Evolutionary conservation across 2,888 invertebrate genomes (phyloP).

Genomic region (Hipparchia sbordonii): DNA sequence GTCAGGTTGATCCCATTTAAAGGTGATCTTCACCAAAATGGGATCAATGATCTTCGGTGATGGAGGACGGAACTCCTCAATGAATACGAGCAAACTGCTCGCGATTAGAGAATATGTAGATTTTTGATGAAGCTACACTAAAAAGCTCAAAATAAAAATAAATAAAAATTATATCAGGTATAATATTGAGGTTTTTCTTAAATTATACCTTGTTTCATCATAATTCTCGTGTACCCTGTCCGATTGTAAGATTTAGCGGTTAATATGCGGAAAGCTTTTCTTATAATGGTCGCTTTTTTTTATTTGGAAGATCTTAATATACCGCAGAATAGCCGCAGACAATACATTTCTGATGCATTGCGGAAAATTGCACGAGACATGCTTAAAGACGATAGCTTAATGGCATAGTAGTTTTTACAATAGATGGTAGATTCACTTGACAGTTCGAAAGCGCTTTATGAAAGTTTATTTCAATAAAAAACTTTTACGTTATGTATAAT

Average conservation of each 20-base stretch:
- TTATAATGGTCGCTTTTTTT: neutral
- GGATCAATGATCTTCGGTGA: no score
- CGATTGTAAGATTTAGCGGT: neutral
- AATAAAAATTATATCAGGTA: no score
- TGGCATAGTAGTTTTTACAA: neutral
- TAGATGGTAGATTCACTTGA: neutral
- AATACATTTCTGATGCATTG: constrained; percentile 3
- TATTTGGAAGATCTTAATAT: neutral
- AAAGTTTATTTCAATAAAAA: neutral
- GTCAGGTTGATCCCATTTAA: no score
- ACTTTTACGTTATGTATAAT: neutral
- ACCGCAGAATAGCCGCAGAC: neutral
- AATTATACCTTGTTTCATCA: neutral
- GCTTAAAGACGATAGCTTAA: neutral
- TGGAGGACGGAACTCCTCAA: no score
- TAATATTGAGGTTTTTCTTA: no score
- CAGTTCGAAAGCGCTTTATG: no score
- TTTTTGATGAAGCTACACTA: no score
- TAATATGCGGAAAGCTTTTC: no score
- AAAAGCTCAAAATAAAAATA: no score
- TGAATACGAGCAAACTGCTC: no score
- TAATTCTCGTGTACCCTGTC: neutral
- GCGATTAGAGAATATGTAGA: no score
- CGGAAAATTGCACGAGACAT: neutral
- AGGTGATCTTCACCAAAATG: no score